A percentile compares a stretch with the other conserved stretches of the same genome.
These are phyloP conservation scores for Limonius californicus DNA, from an alignment of 1,140 invertebrate species.

Conservation along the genomic window DNA sequence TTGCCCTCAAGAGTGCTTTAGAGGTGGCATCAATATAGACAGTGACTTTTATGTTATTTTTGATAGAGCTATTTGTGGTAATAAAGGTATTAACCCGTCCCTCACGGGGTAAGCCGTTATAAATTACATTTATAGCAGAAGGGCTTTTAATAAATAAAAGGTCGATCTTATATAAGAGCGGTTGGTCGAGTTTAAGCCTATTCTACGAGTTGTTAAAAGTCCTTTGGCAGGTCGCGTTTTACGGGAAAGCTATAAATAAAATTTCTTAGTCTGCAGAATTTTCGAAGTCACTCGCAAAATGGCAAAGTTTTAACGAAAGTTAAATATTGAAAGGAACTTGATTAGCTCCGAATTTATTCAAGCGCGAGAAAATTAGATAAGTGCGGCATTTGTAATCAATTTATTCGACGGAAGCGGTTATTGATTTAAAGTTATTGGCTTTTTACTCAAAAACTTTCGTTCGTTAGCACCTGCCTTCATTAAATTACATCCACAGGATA, in stretches of 20 bases:
- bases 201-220: not conserved
- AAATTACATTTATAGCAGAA: not conserved
- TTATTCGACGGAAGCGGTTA: slow-evolving; percentile 9
- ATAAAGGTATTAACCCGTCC: too few relatives aligned
- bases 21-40: too few relatives aligned
- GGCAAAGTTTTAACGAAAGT: slow-evolving; percentile 15
- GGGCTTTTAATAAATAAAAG: not conserved
- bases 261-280: slow-evolving; percentile 2
- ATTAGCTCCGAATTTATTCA: slow-evolving; percentile 9
- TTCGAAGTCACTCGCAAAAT: slow-evolving; percentile 5
- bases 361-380: slow-evolving; percentile 9
- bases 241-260: not conserved
- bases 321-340: slow-evolving; percentile 15
- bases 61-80: too few relatives aligned
- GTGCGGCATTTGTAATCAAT: slow-evolving; percentile 13
- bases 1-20: too few relatives aligned
- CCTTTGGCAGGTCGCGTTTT: not conserved
- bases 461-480: slow-evolving; percentile 6
- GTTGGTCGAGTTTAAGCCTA: too few relatives aligned
- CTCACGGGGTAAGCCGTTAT: not conserved
- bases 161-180: too few relatives aligned
- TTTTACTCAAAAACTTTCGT: slow-evolving; percentile 5
- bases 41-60: too few relatives aligned
- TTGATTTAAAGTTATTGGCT: slow-evolving; percentile 15
- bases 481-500: not conserved